A percentile compares a stretch with the other conserved stretches of the same genome.
phyloP scores from a whole-genome alignment of 2,113 vertebrate species.

The Hypanus sabinus region DNA sequence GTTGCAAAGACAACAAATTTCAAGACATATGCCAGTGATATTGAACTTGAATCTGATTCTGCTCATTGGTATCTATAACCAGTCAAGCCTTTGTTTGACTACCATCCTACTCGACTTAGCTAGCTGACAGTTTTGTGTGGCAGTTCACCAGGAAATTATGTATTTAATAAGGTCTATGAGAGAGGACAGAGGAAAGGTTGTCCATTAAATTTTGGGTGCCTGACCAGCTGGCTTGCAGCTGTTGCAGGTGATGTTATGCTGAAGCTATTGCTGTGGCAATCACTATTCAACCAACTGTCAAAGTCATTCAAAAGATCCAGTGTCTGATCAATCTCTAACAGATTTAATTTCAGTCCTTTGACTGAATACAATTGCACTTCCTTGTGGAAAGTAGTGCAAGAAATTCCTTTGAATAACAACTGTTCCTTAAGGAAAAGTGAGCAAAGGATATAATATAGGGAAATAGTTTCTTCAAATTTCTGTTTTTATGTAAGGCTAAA shows the following conservation, averaged over 20 bases:
- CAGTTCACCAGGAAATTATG: background rate
- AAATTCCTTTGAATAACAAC: background rate
- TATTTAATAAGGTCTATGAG: background rate
- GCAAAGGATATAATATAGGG: background rate
- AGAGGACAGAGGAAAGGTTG: background rate
- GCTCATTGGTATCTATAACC: no score
- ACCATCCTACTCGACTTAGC: background rate
- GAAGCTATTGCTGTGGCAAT: background rate
- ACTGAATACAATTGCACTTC: slow-evolving; percentile 3
- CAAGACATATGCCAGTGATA: no score
- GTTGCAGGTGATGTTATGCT: slow-evolving; percentile 3
- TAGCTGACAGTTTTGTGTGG: background rate
- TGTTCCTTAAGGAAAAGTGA: background rate
- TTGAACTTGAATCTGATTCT: no score
- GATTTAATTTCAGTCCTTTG: background rate
- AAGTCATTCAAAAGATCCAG: background rate
- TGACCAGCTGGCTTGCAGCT: background rate
- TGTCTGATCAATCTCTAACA: background rate
- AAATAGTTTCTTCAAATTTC: background rate
- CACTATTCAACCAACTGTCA: background rate
- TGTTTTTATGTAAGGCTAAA: background rate
- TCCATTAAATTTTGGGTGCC: background rate
- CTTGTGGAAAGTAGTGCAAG: background rate
- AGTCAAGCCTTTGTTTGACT: no score
- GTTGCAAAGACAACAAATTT: no score